Evolutionary conservation across 2,113 vertebrate genomes (phyloP), one percentile per base, ranked within the genome.

Genomic region (Istiophorus platypterus): DNA sequence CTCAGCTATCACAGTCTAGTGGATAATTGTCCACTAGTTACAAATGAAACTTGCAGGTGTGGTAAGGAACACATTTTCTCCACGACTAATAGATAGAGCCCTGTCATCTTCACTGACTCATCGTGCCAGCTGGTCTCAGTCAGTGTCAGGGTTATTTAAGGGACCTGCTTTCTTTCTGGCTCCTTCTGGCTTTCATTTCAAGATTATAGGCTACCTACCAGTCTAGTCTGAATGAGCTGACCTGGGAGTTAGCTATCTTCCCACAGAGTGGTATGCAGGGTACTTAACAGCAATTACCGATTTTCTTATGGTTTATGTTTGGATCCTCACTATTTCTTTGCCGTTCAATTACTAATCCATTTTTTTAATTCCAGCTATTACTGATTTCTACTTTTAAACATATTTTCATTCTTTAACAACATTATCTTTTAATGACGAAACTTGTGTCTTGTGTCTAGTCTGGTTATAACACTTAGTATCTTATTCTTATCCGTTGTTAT

Each of bases 121-220:
- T 49, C 45, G 58, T 66, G 71, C 42, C 70, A 86, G 41, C 72
- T 66, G 47, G 22, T 66, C 66, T 70, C 69, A 74, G 41, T 72
- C 85, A 80, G 31, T 64, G 72, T 80, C 78, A 42, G 58, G 13
- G 26, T 64, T 71, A 65, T 86, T 75, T 67, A 27, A 54, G 29
- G n/a, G 27, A 61, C 27, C 65, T 56, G 58, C n/a, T 64, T 64
- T 52, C 64, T 71, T 41, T 31, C 31, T 39, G 26, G 6, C 7
- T 31, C 54, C 10, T 63, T 42, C 2, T 68, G 22, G 42, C 59
- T 78, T 78, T 75, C 22, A n/a, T 65, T 45, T 66, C 34, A 45
- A 31, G 26, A 47, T 17, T 39, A n/a, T 14, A 47, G 57, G 65
- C 27, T 29, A 24, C 15, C 1, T 22, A 27, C 14, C 29, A 17